A percentile compares a stretch with the other conserved stretches of the same genome.
Evolutionary conservation across 2,888 invertebrate genomes (phyloP).

Genomic region (Taenaris catops): DNA sequence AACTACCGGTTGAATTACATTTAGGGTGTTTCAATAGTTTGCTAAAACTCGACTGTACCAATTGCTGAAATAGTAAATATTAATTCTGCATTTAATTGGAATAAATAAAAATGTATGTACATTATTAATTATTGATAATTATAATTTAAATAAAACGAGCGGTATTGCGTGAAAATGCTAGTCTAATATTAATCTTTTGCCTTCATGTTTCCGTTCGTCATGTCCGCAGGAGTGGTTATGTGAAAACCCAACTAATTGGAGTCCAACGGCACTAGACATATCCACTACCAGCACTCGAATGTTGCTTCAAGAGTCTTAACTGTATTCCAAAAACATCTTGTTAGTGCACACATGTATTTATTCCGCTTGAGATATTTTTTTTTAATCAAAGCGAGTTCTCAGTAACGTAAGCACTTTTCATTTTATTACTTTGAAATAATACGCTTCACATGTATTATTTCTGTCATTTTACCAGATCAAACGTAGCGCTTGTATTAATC

Average conservation of each 20-base stretch:
- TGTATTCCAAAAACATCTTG: conserved; percentile 15
- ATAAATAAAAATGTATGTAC: no score
- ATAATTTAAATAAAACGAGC: no score
- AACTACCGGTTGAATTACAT: no score
- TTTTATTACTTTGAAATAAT: no score
- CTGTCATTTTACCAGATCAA: no score
- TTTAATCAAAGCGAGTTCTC: conserved; percentile 6
- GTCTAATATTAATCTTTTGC: conserved; percentile 4
- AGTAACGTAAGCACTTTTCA: not conserved
- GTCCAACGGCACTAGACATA: conserved; percentile 14
- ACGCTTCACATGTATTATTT: no score
- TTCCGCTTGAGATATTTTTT: conserved; percentile 7
- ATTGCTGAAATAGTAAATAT: no score
- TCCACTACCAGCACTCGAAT: conserved; percentile 12
- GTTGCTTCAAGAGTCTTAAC: conserved; percentile 14
- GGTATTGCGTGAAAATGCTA: not conserved
- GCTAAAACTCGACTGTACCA: no score
- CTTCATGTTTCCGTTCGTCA: conserved; percentile 1
- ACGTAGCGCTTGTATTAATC: no score
- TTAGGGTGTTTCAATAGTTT: no score
- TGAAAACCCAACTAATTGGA: conserved; percentile 18
- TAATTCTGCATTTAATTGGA: no score
- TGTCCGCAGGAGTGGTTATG: conserved; percentile 12
- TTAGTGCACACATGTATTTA: conserved; percentile 15
- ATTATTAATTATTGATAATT: no score